A percentile compares a stretch with the other conserved stretches of the same genome.
phyloP scores from a whole-genome alignment of 2,888 invertebrate genomes.

The Nowickia ferox region DNA sequence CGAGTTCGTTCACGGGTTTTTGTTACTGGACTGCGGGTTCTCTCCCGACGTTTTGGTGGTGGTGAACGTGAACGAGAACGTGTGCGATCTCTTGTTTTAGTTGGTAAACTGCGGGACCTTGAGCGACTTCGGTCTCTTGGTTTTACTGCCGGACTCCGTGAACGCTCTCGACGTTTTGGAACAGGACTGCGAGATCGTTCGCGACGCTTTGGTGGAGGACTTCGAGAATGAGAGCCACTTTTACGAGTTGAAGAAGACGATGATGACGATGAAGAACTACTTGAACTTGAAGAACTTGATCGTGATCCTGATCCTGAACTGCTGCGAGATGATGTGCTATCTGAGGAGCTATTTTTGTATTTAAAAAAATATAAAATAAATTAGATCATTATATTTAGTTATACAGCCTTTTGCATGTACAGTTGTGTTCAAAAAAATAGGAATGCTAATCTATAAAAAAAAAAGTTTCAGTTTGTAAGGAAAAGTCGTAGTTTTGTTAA shows the following conservation, averaged over 20 bases:
- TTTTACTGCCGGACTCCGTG: slow-evolving; percentile 60
- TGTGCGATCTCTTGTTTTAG: slow-evolving; percentile 76
- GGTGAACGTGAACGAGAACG: slow-evolving; percentile 74
- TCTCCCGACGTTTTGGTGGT: slow-evolving; percentile 71
- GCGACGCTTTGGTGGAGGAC: slow-evolving; percentile 72
- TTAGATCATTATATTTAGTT: background rate
- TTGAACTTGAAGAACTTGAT: slow-evolving; percentile 88
- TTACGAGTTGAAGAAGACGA: slow-evolving; percentile 85
- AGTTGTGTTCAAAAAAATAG: too few species aligned
- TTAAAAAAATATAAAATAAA: background rate
- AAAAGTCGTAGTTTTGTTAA: too few species aligned
- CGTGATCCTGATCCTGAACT: slow-evolving; percentile 89
- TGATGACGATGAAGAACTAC: slow-evolving; percentile 86
- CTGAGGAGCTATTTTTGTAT: slow-evolving; percentile 86
- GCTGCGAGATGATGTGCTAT: slow-evolving; percentile 90
- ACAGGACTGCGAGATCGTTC: slow-evolving; percentile 75
- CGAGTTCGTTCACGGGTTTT: slow-evolving; percentile 86
- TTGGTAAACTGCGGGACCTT: slow-evolving; percentile 80
- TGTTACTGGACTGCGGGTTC: slow-evolving; percentile 82
- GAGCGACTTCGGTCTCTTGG: slow-evolving; percentile 67
- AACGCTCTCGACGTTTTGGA: slow-evolving; percentile 76
- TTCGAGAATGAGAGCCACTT: slow-evolving; percentile 70
- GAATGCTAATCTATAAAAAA: too few species aligned
- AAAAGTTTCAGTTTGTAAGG: too few species aligned
- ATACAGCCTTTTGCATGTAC: background rate